These are phyloP conservation scores for Myotis findleyi DNA, from an alignment of 2,797 vertebrate genomes.

Conservation along the genomic window DNA sequence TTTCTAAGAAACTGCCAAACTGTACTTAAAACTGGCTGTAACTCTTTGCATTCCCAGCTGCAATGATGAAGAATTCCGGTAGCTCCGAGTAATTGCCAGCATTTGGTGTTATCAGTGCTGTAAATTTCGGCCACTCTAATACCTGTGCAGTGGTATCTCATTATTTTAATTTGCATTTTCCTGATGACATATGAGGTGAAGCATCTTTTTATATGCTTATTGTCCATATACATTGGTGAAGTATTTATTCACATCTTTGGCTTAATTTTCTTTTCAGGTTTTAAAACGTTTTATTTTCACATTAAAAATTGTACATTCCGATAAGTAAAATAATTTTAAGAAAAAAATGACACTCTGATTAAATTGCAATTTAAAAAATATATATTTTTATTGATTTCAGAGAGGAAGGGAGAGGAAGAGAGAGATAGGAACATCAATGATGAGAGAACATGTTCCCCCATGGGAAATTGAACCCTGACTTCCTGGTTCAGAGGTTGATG, in stretches of 20 bases:
- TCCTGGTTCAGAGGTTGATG: too few relatives aligned
- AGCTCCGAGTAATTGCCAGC: background rate
- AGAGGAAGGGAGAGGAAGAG: too few relatives aligned
- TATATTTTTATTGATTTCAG: too few relatives aligned
- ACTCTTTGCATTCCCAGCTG: background rate
- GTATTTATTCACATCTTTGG: background rate
- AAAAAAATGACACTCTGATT: background rate
- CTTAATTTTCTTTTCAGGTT: background rate
- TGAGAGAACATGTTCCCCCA: too few relatives aligned
- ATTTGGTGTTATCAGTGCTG: background rate
- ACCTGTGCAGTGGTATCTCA: background rate
- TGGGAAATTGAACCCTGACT: too few relatives aligned
- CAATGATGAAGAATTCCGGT: background rate
- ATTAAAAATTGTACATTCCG: constrained; percentile 94
- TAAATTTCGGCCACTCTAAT: background rate
- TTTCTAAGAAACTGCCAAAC: background rate
- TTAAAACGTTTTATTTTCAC: background rate
- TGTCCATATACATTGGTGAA: background rate
- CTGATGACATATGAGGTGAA: background rate
- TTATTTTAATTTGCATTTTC: background rate
- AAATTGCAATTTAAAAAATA: background rate
- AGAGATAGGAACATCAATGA: too few relatives aligned
- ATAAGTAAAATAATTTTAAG: constrained; percentile 93
- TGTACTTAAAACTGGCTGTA: background rate
- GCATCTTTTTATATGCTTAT: background rate